Evolutionary conservation across 2,797 vertebrate species (phyloP).

Genomic region (Lemur catta): DNA sequence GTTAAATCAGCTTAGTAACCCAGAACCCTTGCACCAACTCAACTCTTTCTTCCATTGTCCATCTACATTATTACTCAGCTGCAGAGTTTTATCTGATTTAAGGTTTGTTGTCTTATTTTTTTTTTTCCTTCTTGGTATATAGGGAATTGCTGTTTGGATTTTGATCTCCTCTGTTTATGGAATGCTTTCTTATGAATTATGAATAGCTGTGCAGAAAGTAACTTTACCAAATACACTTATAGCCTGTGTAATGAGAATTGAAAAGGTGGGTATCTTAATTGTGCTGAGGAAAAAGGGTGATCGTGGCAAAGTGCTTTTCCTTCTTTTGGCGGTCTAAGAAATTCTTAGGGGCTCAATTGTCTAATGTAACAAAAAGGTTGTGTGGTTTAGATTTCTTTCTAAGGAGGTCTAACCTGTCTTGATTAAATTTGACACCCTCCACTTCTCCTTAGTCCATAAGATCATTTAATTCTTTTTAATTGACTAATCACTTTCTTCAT

Average conservation of each 20-base stretch:
- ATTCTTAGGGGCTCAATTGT: constrained; percentile 12
- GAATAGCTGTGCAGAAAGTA: not conserved
- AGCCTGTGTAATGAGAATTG: not conserved
- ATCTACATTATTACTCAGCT: not conserved
- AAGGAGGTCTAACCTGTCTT: not conserved
- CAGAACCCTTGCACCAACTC: not conserved
- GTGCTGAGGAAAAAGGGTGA: not conserved
- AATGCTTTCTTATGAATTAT: constrained; percentile 41
- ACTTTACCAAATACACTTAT: not conserved
- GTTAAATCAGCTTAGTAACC: no score
- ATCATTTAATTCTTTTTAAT: constrained; percentile 11
- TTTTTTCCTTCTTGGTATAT: constrained; percentile 8
- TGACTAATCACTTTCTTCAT: not conserved
- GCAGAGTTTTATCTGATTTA: constrained; percentile 43
- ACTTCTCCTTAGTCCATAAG: not conserved
- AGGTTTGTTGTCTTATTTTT: not conserved
- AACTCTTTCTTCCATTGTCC: not conserved
- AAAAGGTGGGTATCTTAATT: constrained; percentile 38
- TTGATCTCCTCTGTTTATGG: constrained; percentile 15
- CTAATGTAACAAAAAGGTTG: not conserved
- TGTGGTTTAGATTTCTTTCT: constrained; percentile 15
- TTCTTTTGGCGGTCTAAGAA: constrained; percentile 18
- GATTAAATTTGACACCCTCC: not conserved
- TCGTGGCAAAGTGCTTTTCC: not conserved
- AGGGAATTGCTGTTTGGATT: not conserved